Evolutionary conservation across 2,797 vertebrate species (phyloP), one percentile per base, ranked within the genome.

Genomic region (Scarus forsteni): DNA sequence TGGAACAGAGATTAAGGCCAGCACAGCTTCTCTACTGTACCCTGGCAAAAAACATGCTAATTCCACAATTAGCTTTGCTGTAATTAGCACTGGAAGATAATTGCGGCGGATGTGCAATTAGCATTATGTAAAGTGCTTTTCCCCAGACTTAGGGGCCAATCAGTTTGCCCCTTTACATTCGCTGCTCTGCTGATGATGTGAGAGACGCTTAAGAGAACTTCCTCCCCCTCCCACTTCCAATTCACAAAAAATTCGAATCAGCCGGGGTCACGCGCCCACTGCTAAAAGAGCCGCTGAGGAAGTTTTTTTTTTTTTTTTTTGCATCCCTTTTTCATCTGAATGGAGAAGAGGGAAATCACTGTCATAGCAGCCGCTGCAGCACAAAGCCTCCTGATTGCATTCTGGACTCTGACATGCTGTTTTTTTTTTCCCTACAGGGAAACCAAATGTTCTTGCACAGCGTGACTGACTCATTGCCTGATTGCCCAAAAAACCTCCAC

Each of bases 331-430:
- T 88, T 91, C 78, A 88, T 84, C 85, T 75, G 79, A 91, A 88
- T 81, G 86, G 80, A 67, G 81, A 80, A 85, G 86, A 88, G 87
- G 88, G 89, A 91, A 91, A 90, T 93, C 89, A 81, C 88, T 89
- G 89, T 93, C 82, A 86, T 83, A 73, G 35, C 88, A 90, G 87
- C 87, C 85, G 79, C 73, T 75, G 70, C 73, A 79, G 89, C 88
- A 93, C 92, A 93, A 93, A 91, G 90, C 85, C 83, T 85, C 84
- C 84, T 93, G 92, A 93, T 93, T 93, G 88, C 91, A 92, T 92
- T 92, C 82, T 92, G 89, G 92, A 92, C 90, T 84, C 88, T 86
- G 80, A 84, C 81, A 80, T 69, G 81, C 65, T 85, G 85, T 86
- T 81, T 77, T 82, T 27, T n/a, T 78, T 73, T 77, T 73, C 53